phyloP scores from a whole-genome alignment of 1,140 invertebrate genomes.

The Dendrolimus kikuchii region DNA sequence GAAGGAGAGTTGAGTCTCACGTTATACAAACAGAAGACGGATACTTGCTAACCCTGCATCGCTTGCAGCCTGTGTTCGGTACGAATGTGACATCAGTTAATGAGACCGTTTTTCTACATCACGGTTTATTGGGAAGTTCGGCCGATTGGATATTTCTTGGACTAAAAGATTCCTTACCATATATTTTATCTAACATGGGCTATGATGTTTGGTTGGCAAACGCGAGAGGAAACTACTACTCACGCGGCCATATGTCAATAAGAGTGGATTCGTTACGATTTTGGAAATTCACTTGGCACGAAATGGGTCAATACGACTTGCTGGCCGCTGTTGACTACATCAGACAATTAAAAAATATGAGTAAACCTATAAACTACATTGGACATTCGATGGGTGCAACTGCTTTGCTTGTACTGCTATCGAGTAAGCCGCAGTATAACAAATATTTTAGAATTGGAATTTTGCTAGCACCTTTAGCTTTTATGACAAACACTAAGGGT shows the following conservation, averaged over 20 bases:
- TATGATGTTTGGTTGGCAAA: conserved; percentile 80
- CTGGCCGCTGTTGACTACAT: conserved; percentile 82
- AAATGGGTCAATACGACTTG: conserved; percentile 82
- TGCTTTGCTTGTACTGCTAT: conserved; percentile 74
- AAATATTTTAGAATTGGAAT: conserved; percentile 75
- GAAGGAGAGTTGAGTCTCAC: conserved; percentile 79
- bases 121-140: conserved; percentile 83
- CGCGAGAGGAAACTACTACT: conserved; percentile 76
- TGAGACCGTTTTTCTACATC: conserved; percentile 77
- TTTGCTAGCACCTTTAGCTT: conserved; percentile 82
- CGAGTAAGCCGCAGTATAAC: conserved; percentile 77
- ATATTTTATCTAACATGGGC: conserved; percentile 73
- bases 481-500: conserved; percentile 77
- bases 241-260: conserved; percentile 62
- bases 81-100: conserved; percentile 17
- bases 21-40: conserved; percentile 72
- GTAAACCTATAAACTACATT: conserved; percentile 73
- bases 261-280: conserved; percentile 64
- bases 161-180: conserved; percentile 76
- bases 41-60: conserved; percentile 73
- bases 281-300: conserved; percentile 78
- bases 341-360: conserved; percentile 66
- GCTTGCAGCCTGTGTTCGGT: conserved; percentile 68
- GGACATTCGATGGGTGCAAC: conserved; percentile 81
- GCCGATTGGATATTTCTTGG: conserved; percentile 83